A percentile compares a stretch with the other conserved stretches of the same genome.
phyloP scores from a whole-genome alignment of 2,113 vertebrate genomes.

The Hyaena hyaena region DNA sequence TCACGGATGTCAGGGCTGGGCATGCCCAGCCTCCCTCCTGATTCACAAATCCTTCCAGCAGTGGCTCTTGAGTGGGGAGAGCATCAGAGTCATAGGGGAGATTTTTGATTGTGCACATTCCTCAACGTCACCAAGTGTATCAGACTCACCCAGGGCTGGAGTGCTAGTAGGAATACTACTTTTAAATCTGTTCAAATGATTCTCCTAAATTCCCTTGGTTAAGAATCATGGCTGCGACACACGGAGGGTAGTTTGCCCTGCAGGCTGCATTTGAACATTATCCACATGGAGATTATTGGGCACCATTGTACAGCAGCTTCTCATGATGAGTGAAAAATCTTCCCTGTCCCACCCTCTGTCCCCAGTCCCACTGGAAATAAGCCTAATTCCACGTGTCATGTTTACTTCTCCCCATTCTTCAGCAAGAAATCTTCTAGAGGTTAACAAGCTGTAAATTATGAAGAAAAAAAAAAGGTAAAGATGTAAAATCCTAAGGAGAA shows the following conservation, averaged over 20 bases:
- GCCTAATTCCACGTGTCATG: background rate
- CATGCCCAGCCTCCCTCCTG: fast-evolving
- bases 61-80: background rate
- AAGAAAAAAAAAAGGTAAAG: background rate
- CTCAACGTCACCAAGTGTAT: background rate
- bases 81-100: background rate
- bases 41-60: too few relatives aligned
- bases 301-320: background rate
- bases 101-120: background rate
- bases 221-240: background rate
- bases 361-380: background rate
- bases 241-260: fast-evolving
- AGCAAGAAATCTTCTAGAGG: background rate
- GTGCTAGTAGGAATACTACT: background rate
- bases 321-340: background rate
- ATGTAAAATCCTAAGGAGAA: background rate
- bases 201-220: background rate
- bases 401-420: background rate
- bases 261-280: background rate
- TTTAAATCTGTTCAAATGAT: background rate
- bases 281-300: background rate
- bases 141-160: background rate
- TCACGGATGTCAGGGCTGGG: background rate
- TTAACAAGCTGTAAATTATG: background rate
- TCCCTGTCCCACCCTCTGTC: background rate